phyloP scores from a whole-genome alignment of 2,113 vertebrate species.

The Oryctolagus cuniculus region DNA sequence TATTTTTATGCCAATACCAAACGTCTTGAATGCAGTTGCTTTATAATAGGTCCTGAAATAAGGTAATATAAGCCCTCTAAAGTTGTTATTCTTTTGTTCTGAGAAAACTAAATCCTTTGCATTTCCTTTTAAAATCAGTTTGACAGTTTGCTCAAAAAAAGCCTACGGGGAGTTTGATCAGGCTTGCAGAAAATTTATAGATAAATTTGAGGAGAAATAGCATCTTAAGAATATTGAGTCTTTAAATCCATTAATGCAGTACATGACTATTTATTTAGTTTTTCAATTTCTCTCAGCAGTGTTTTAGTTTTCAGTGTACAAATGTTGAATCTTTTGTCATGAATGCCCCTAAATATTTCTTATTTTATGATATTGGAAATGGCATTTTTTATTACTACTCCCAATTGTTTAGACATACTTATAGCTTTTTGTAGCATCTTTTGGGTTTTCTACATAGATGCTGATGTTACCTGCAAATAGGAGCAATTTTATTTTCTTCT shows the following conservation, averaged over 20 bases:
- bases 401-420: background rate
- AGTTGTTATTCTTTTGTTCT: slow-evolving; percentile 1
- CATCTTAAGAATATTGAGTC: slow-evolving; percentile 21
- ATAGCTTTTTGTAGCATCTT: background rate
- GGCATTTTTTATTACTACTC: slow-evolving; percentile 9
- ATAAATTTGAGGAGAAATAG: slow-evolving; percentile 15
- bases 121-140: slow-evolving; percentile 50
- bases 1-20: slow-evolving; percentile 12
- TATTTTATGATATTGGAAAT: background rate
- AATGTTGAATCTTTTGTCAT: slow-evolving; percentile 1
- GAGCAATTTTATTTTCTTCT: slow-evolving; percentile 30
- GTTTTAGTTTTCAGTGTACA: slow-evolving; percentile 27
- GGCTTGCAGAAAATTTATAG: background rate
- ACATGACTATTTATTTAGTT: background rate
- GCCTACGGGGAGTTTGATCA: background rate
- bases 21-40: background rate
- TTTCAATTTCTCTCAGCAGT: background rate
- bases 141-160: background rate
- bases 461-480: background rate
- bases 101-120: slow-evolving; percentile 7
- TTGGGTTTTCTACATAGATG: background rate
- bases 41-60: background rate
- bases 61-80: background rate
- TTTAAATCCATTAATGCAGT: background rate
- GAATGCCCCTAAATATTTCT: slow-evolving; percentile 1